Percentiles rank a stretch among this genome's conserved stretches.
These are phyloP conservation scores for Gambusia affinis DNA, from an alignment of 2,113 vertebrate genomes.

Conservation along the genomic window DNA sequence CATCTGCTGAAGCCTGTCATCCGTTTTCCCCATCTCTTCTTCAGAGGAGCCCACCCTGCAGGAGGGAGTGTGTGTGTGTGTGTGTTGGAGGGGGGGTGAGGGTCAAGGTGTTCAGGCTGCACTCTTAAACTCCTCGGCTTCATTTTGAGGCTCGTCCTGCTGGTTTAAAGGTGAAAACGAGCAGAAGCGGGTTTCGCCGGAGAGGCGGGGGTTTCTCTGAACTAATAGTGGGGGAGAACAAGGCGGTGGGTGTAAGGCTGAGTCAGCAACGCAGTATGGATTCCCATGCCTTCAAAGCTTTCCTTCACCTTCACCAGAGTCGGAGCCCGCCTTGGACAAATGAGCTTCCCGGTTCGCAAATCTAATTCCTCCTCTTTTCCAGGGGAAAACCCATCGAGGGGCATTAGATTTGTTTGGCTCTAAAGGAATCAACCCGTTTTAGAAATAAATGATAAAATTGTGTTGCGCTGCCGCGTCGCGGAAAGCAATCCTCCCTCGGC, in stretches of 20 bases:
- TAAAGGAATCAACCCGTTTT: slow-evolving; percentile 89
- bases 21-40: slow-evolving; percentile 58
- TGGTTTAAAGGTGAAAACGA: slow-evolving; percentile 2
- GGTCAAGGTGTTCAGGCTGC: slow-evolving; percentile 35
- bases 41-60: slow-evolving; percentile 14
- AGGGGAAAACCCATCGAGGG: slow-evolving; percentile 91
- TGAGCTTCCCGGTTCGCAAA: slow-evolving; percentile 93
- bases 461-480: slow-evolving; percentile 83
- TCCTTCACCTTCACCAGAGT: slow-evolving; percentile 54
- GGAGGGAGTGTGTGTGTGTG: not conserved
- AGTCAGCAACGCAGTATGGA: slow-evolving; percentile 86
- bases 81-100: not conserved
- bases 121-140: slow-evolving; percentile 27
- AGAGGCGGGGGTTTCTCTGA: slow-evolving; percentile 50
- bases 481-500: slow-evolving; percentile 28
- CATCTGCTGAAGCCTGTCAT: slow-evolving; percentile 47
- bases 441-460: slow-evolving; percentile 94
- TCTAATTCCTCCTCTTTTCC: slow-evolving; percentile 83
- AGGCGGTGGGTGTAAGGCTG: slow-evolving; percentile 68
- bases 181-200: not conserved
- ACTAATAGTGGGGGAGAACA: slow-evolving; percentile 59
- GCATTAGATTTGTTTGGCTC: slow-evolving; percentile 96
- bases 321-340: slow-evolving; percentile 86
- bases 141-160: slow-evolving; percentile 17
- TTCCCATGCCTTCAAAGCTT: slow-evolving; percentile 74